phyloP scores from a whole-genome alignment of 1,140 invertebrate species.

The Varroa destructor region DNA sequence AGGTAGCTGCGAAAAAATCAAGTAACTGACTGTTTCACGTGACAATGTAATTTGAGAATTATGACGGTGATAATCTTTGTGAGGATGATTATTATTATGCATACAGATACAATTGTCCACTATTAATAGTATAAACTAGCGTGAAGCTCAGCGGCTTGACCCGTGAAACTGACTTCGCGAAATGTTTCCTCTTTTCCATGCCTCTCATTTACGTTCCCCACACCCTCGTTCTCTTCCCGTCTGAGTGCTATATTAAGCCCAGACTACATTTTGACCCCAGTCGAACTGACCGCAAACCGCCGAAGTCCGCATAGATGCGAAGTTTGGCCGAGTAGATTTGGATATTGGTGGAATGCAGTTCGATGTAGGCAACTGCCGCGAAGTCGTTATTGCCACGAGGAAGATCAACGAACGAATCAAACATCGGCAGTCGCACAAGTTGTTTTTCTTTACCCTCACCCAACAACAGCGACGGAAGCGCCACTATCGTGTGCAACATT shows the following conservation, averaged over 20 bases:
- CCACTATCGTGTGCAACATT: neutral
- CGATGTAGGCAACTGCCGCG: neutral
- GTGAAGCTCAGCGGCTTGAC: too few relatives aligned
- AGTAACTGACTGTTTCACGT: too few relatives aligned
- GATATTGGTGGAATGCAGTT: neutral
- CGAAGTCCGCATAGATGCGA: conserved; percentile 13
- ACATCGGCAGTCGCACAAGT: conserved; percentile 1
- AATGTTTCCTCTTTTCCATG: too few relatives aligned
- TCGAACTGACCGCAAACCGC: conserved; percentile 6
- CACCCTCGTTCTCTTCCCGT: neutral
- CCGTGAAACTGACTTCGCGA: too few relatives aligned
- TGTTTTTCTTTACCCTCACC: conserved; percentile 11
- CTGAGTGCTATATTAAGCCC: too few relatives aligned
- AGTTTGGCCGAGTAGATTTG: conserved; percentile 23
- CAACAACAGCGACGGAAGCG: neutral
- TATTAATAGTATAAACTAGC: too few relatives aligned
- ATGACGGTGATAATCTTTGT: too few relatives aligned
- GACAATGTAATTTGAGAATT: too few relatives aligned
- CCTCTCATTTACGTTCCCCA: neutral
- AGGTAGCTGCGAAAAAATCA: neutral
- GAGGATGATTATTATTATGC: too few relatives aligned
- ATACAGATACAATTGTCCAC: too few relatives aligned
- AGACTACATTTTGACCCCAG: too few relatives aligned
- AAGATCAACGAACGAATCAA: conserved; percentile 1
- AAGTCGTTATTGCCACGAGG: neutral